Percentiles rank a stretch among this genome's conserved stretches.
phyloP scores from a whole-genome alignment of 2,113 vertebrate species.

The Oostethus manadensis region DNA sequence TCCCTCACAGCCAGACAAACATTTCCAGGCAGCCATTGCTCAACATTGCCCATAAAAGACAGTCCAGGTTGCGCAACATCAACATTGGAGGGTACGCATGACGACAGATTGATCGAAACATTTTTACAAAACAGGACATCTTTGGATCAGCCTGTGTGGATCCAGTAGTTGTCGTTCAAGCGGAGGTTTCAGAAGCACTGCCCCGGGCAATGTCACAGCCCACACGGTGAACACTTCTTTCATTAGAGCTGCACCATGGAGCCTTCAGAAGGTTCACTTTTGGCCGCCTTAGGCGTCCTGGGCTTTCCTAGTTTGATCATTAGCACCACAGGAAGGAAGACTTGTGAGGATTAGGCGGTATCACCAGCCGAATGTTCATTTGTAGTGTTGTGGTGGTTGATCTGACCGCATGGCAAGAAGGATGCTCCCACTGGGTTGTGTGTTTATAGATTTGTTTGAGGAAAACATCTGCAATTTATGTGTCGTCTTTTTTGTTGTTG shows the following conservation, averaged over 20 bases:
- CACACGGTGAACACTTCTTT: conserved; percentile 4
- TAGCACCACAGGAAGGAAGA: conserved; percentile 15
- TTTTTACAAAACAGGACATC: conserved; percentile 6
- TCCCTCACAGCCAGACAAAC: too few species aligned
- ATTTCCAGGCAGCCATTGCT: too few species aligned
- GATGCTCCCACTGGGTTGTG: not conserved
- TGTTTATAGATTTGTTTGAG: not conserved
- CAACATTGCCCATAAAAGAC: too few species aligned
- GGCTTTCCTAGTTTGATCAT: conserved; percentile 30
- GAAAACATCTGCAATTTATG: not conserved
- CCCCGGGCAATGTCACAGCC: conserved; percentile 35
- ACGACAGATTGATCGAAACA: conserved; percentile 14
- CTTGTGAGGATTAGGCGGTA: conserved; percentile 2
- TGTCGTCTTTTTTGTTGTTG: conserved; percentile 1
- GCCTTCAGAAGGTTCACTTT: conserved; percentile 6
- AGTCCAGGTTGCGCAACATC: too few species aligned
- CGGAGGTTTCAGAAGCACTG: conserved; percentile 18
- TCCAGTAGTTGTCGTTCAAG: conserved; percentile 30
- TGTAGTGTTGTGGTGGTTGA: not conserved
- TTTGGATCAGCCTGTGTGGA: conserved; percentile 11
- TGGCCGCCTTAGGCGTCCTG: conserved; percentile 9
- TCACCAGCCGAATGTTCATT: not conserved
- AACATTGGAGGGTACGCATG: conserved; percentile 15
- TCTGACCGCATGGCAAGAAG: not conserved
- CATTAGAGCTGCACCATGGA: conserved; percentile 1